A percentile compares a stretch with the other conserved stretches of the same genome.
Conservation (phyloP, 2,888 invertebrate species). For the Agonum fuliginosum region DNA sequence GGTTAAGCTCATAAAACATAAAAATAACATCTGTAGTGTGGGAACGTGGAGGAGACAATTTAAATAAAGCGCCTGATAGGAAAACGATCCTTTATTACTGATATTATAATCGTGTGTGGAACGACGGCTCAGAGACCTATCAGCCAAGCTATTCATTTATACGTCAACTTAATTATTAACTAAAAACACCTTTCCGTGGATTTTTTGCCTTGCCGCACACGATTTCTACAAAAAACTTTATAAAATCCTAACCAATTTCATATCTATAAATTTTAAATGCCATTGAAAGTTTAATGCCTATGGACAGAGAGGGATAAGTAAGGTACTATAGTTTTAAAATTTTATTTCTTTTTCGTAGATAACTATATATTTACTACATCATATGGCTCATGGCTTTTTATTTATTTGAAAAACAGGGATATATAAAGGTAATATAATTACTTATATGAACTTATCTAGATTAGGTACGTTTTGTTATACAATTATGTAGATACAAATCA, state of each 20-base stretch:
- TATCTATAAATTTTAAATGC: constrained; percentile 21
- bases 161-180: constrained; percentile 59
- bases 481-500: background rate
- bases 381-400: too few relatives aligned
- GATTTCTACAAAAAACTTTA: constrained; percentile 29
- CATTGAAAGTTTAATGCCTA: background rate
- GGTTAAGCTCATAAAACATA: constrained; percentile 40
- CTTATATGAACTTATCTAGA: constrained; percentile 7
- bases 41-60: constrained; percentile 36
- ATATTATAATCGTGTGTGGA: constrained; percentile 54
- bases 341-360: too few relatives aligned
- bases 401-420: too few relatives aligned
- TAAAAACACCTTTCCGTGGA: constrained; percentile 50
- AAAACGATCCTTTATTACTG: constrained; percentile 58
- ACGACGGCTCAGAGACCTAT: constrained; percentile 32
- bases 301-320: too few relatives aligned
- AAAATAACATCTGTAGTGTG: constrained; percentile 37
- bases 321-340: too few relatives aligned
- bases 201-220: constrained; percentile 38
- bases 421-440: too few relatives aligned
- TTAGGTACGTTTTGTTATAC: too few relatives aligned
- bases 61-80: constrained; percentile 49
- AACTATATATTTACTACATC: too few relatives aligned
- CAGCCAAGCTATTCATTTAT: constrained; percentile 49
- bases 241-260: constrained; percentile 10